Base-by-base conservation (phyloP, 1,140 invertebrate genomes). In the Steinernema feltiae region DNA sequence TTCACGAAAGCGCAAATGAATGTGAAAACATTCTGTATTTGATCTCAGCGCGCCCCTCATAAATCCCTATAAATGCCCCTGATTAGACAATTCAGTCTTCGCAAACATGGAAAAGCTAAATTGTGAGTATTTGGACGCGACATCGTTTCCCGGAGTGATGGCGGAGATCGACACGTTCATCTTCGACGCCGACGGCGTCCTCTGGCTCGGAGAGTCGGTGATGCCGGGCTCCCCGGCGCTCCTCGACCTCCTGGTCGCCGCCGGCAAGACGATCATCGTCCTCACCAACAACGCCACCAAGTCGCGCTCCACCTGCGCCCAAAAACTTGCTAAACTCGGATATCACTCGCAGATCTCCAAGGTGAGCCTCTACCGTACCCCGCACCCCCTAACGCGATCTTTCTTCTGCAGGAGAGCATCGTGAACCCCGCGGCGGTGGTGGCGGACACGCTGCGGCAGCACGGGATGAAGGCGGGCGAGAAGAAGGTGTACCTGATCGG, bases 401-500 rank as follows among this genome's bases (percentile, higher is more conserved):
- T 41, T 41, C 7, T 7, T 7, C 78, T 77, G 1, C 35, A 79
- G 76, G 24, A 77, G 29, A 24, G 69, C 69, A 78, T 84, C 69
- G 83, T 84, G 24, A 84, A 84, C 73, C 83, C 83, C 18, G 80
- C 83, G 30, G 83, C 83, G 30, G 83, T 84, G 17, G 83, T 83
- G 35, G 83, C 83, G n/a, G n/a, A n/a, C n/a, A n/a, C n/a, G n/a
- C n/a, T n/a, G n/a, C 81, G 78, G 27, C 18, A 76, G 35, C 84
- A 83, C 21, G 18, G 86, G 1, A 71, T 32, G 27, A 71, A 82
- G 15, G n/a, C n/a, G n/a, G n/a, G n/a, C n/a, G 63, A 76, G 18
- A 85, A 85, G 71, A 85, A 85, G 32, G 83, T 85, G n/a, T 85
- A 82, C 70, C 41, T 85, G 30, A 86, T 85, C 27, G 87, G n/a